Evolutionary conservation across 1,140 invertebrate genomes (phyloP).

Genomic region (Anastrepha ludens): DNA sequence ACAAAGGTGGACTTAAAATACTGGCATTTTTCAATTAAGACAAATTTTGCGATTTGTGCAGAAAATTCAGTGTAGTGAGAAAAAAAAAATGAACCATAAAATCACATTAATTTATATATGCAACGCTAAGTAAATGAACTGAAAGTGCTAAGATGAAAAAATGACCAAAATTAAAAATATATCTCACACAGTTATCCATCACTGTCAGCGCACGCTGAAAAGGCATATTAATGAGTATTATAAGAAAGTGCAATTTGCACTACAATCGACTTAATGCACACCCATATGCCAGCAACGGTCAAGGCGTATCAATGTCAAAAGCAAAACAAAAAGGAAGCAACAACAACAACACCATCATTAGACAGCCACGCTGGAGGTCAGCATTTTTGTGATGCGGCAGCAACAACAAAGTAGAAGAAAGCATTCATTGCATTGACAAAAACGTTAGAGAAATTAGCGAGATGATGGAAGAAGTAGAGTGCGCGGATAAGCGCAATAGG

Average conservation of each 20-base stretch:
- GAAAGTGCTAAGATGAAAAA: background rate
- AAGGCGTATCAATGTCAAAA: conserved; percentile 42
- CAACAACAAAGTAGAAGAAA: background rate
- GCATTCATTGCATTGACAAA: background rate
- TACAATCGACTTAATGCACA: background rate
- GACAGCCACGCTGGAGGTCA: conserved; percentile 25
- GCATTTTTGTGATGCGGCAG: too few relatives aligned
- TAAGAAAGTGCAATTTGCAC: conserved; percentile 11
- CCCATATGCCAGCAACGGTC: background rate
- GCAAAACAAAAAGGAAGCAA: background rate
- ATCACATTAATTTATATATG: too few relatives aligned
- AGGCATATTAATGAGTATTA: background rate
- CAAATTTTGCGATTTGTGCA: too few relatives aligned
- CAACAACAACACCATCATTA: conserved; percentile 11
- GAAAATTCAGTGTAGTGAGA: too few relatives aligned
- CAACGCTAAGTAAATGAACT: too few relatives aligned
- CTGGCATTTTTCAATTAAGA: too few relatives aligned
- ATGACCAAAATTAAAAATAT: background rate
- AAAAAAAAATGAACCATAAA: too few relatives aligned
- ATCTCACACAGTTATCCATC: background rate
- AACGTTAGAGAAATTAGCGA: conserved; percentile 20
- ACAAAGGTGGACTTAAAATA: too few relatives aligned
- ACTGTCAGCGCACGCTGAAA: conserved; percentile 32
- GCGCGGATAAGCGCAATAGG: background rate
- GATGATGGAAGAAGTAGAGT: background rate